These are phyloP conservation scores for Lepidocyrtoides sp. DNA, from an alignment of 2,888 invertebrate species.

Conservation along the genomic window DNA sequence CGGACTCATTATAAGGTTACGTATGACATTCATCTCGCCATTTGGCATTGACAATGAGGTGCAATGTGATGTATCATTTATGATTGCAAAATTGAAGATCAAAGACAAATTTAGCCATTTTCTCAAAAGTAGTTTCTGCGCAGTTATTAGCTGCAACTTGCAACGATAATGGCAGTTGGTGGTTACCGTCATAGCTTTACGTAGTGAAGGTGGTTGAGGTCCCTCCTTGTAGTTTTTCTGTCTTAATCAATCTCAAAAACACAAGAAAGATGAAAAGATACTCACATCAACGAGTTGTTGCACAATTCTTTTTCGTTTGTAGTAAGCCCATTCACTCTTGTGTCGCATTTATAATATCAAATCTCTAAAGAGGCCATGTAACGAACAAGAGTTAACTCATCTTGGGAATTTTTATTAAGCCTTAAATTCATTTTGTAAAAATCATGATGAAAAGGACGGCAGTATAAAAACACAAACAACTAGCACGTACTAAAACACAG, in stretches of 20 bases:
- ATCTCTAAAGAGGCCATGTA: background rate
- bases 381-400: background rate
- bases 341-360: background rate
- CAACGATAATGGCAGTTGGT: constrained; percentile 41
- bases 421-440: background rate
- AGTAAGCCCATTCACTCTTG: background rate
- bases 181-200: constrained; percentile 5
- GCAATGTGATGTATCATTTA: constrained; percentile 55
- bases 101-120: constrained; percentile 63
- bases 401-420: background rate
- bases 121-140: background rate
- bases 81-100: constrained; percentile 62
- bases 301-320: constrained; percentile 12
- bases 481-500: too few species aligned
- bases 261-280: constrained; percentile 38
- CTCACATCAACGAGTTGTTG: constrained; percentile 31
- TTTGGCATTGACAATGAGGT: constrained; percentile 72
- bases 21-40: constrained; percentile 56
- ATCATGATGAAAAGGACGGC: background rate
- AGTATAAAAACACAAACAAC: background rate
- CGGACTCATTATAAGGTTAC: constrained; percentile 41
- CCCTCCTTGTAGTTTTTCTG: background rate
- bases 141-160: constrained; percentile 23
- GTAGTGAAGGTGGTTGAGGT: background rate
- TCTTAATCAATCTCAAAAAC: constrained; percentile 21